Evolutionary conservation across 2,113 vertebrate species (phyloP).

Genomic region (Etia nguti): DNA sequence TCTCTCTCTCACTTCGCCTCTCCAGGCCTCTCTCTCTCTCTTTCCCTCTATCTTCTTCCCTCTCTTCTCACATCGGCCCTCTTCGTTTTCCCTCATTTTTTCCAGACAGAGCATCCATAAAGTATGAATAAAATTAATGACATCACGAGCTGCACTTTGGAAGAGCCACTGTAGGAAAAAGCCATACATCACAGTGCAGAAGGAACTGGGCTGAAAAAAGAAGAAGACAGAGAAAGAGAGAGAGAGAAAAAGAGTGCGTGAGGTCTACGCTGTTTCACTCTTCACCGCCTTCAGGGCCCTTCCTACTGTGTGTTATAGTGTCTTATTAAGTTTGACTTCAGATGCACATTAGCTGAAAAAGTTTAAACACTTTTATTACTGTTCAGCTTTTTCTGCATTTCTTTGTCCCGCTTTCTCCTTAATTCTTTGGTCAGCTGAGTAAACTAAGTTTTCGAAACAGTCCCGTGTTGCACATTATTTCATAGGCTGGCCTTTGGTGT

Average conservation of each 20-base stretch:
- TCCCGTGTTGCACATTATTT: constrained; percentile 80
- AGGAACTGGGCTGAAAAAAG: constrained; percentile 23
- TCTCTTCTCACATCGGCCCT: constrained; percentile 27
- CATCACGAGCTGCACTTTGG: constrained; percentile 78
- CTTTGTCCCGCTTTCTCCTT: neutral
- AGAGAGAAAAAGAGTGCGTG: neutral
- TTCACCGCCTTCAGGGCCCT: constrained; percentile 14
- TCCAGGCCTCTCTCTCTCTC: neutral
- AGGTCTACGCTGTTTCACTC: constrained; percentile 12
- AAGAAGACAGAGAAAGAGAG: neutral
- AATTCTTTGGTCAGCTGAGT: neutral
- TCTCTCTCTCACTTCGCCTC: constrained; percentile 1
- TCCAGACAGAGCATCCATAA: constrained; percentile 77
- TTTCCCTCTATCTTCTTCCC: constrained; percentile 18
- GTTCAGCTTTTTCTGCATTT: neutral
- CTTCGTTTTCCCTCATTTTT: constrained; percentile 25
- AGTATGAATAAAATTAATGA: constrained; percentile 80
- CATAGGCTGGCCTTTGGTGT: constrained; percentile 87
- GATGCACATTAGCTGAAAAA: neutral
- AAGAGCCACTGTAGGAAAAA: constrained; percentile 74
- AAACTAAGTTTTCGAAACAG: constrained; percentile 1
- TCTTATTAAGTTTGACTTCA: constrained; percentile 24
- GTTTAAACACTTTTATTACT: constrained; percentile 7
- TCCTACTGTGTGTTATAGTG: neutral
- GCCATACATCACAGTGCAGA: constrained; percentile 71